A percentile compares a stretch with the other conserved stretches of the same genome.
phyloP scores from a whole-genome alignment of 2,888 invertebrate genomes.

The Tenthredo mesomela region DNA sequence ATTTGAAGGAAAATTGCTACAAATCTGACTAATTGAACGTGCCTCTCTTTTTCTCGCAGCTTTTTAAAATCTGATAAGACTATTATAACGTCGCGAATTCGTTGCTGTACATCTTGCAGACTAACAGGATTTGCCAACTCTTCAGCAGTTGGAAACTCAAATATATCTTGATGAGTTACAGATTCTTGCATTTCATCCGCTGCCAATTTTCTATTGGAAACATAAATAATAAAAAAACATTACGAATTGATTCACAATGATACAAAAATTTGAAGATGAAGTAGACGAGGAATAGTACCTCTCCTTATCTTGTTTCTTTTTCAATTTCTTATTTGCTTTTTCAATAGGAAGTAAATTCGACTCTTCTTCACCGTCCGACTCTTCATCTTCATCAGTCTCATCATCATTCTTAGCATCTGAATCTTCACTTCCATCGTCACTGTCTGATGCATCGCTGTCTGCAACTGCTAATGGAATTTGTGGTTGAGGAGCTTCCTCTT shows the following conservation, averaged over 20 bases:
- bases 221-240: conserved; percentile 56
- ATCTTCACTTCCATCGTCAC: conserved; percentile 65
- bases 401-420: conserved; percentile 72
- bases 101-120: conserved; percentile 91
- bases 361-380: conserved; percentile 66
- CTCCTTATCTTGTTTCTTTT: conserved; percentile 85
- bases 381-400: conserved; percentile 75
- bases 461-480: conserved; percentile 30
- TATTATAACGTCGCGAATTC: conserved; percentile 91
- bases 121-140: conserved; percentile 86
- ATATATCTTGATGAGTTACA: conserved; percentile 87
- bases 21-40: conserved; percentile 60
- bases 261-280: not conserved
- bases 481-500: conserved; percentile 54
- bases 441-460: conserved; percentile 54
- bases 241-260: not conserved
- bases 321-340: conserved; percentile 88
- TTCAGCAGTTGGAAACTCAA: conserved; percentile 89
- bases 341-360: conserved; percentile 88
- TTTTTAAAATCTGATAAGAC: conserved; percentile 90
- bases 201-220: conserved; percentile 81
- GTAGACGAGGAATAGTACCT: conserved; percentile 73
- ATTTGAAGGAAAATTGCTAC: conserved; percentile 38
- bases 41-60: conserved; percentile 82
- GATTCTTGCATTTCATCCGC: conserved; percentile 92